phyloP scores from a whole-genome alignment of 37 sponge, comb jelly and placozoan species.

The Tethya wilhelma region DNA sequence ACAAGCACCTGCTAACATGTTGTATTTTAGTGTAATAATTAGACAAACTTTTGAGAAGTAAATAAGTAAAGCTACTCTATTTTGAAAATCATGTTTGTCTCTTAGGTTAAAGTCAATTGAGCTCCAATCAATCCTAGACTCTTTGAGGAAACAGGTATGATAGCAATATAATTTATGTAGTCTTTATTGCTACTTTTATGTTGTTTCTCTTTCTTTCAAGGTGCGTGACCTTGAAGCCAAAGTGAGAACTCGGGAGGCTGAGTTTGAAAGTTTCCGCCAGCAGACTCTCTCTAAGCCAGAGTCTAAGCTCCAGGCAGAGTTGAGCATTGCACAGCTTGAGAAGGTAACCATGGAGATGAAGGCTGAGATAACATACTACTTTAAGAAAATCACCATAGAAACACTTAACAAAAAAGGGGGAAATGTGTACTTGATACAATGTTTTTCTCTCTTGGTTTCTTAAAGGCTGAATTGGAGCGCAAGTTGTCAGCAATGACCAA shows the following conservation, averaged over 20 bases:
- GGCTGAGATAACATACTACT: too few species aligned
- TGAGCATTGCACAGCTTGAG: slow-evolving; percentile 83
- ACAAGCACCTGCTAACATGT: not conserved
- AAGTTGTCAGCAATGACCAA: slow-evolving; percentile 68
- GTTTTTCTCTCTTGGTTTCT: too few species aligned
- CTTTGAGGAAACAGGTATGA: slow-evolving; percentile 59
- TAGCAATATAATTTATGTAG: not conserved
- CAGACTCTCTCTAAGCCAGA: slow-evolving; percentile 55
- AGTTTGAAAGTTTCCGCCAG: slow-evolving; percentile 72
- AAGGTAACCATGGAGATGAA: slow-evolving; percentile 74
- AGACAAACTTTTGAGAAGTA: not conserved
- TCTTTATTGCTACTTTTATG: not conserved
- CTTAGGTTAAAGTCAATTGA: slow-evolving; percentile 45
- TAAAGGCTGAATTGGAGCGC: slow-evolving; percentile 83
- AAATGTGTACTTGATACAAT: too few species aligned
- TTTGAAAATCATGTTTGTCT: too few species aligned
- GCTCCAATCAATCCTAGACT: slow-evolving; percentile 42
- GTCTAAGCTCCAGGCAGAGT: slow-evolving; percentile 74
- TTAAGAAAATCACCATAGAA: too few species aligned
- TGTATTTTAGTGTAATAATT: slow-evolving; percentile 1
- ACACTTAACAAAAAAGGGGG: too few species aligned
- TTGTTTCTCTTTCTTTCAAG: slow-evolving; percentile 21
- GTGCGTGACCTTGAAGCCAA: slow-evolving; percentile 47
- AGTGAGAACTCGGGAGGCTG: slow-evolving; percentile 37
- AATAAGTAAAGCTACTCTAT: too few species aligned